Conservation (phyloP, 2,113 vertebrate genomes). For the Myodes glareolus region DNA sequence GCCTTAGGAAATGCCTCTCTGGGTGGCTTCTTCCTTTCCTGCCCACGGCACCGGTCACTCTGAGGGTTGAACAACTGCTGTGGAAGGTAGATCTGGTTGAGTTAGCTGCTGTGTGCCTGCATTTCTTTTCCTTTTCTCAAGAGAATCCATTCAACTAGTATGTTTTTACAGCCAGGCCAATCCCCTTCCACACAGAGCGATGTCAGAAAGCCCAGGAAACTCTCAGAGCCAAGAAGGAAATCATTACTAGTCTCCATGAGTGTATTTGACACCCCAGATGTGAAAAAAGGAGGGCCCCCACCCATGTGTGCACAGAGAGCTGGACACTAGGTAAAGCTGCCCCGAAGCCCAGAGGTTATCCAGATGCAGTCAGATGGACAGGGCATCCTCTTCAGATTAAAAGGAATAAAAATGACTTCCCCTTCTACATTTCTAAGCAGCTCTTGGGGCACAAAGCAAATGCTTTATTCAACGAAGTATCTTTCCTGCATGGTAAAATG, state of each 20-base stretch:
- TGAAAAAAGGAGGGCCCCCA: not conserved
- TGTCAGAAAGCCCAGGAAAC: slow-evolving; percentile 83
- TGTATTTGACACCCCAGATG: not conserved
- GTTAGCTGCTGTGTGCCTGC: not conserved
- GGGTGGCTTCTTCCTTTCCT: slow-evolving; percentile 77
- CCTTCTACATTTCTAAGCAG: not conserved
- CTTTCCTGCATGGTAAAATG: not conserved
- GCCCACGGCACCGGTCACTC: slow-evolving; percentile 30
- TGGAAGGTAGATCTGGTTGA: slow-evolving; percentile 63
- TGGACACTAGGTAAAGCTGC: not conserved
- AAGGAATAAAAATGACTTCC: not conserved
- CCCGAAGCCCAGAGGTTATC: not conserved
- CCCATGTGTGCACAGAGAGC: rapidly evolving
- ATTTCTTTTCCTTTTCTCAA: slow-evolving; percentile 62
- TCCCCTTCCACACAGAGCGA: slow-evolving; percentile 79
- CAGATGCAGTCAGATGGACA: not conserved
- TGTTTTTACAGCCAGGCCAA: slow-evolving; percentile 62
- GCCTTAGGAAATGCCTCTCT: slow-evolving; percentile 74
- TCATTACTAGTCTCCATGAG: slow-evolving; percentile 71
- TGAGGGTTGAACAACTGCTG: slow-evolving; percentile 62
- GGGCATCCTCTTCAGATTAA: not conserved
- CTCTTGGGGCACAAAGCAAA: not conserved
- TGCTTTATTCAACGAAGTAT: not conserved
- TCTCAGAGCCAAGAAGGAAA: slow-evolving; percentile 80
- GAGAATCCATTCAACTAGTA: slow-evolving; percentile 58